A percentile compares a stretch with the other conserved stretches of the same genome.
phyloP scores from a whole-genome alignment of 1,140 invertebrate species.

The Spodoptera litura region DNA sequence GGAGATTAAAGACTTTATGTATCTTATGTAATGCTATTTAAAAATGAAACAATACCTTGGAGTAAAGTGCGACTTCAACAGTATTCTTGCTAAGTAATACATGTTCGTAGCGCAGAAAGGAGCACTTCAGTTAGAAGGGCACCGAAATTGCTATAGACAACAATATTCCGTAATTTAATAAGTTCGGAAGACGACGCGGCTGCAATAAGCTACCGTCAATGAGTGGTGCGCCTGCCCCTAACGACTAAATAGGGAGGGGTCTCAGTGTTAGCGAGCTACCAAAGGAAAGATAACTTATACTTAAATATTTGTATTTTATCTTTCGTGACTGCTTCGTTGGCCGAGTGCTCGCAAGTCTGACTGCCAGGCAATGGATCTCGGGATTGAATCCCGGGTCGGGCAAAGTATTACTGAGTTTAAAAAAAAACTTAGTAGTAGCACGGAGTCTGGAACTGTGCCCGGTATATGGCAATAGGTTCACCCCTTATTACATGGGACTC shows the following conservation, averaged over 20 bases:
- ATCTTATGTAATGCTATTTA: neutral
- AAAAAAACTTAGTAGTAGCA: no score
- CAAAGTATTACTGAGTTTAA: no score
- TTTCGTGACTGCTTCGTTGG: no score
- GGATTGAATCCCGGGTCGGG: no score
- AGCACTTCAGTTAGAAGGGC: neutral
- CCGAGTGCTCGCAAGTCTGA: no score
- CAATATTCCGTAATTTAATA: conserved; percentile 60
- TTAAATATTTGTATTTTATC: no score
- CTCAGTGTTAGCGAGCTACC: conserved; percentile 11
- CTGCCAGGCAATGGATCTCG: no score
- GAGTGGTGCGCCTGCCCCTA: conserved; percentile 44
- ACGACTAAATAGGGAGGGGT: conserved; percentile 34
- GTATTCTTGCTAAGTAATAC: neutral
- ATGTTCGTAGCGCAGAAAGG: no score
- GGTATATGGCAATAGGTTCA: no score
- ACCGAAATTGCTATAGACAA: conserved; percentile 52
- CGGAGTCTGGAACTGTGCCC: no score
- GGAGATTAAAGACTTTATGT: neutral
- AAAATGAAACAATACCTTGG: neutral
- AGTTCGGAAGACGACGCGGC: conserved; percentile 49
- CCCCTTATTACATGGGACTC: no score
- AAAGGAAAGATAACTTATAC: neutral
- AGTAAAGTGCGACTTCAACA: neutral
- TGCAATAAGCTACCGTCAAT: conserved; percentile 58